phyloP scores from a whole-genome alignment of 2,797 vertebrate species.

The Cirrhinus molitorella region DNA sequence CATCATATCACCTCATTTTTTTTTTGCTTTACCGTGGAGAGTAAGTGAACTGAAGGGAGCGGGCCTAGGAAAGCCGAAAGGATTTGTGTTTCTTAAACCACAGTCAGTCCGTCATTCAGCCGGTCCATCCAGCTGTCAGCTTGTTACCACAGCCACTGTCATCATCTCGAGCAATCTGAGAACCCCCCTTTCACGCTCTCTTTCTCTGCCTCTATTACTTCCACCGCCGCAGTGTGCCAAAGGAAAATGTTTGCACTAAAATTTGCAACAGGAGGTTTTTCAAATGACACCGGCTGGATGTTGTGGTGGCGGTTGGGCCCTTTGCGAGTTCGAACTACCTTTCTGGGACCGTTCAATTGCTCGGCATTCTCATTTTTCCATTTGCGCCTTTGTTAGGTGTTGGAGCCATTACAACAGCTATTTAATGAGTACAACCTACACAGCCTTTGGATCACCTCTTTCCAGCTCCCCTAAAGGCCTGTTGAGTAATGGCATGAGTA shows the following conservation, averaged over 20 bases:
- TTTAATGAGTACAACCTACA: slow-evolving; percentile 62
- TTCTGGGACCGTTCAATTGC: slow-evolving; percentile 52
- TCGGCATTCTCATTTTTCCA: slow-evolving; percentile 63
- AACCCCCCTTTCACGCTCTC: background rate
- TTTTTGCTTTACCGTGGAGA: slow-evolving; percentile 5
- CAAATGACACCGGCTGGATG: slow-evolving; percentile 8
- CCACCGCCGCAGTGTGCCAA: slow-evolving; percentile 22
- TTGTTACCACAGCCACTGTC: slow-evolving; percentile 63
- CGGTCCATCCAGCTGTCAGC: slow-evolving; percentile 70
- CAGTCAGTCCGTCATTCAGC: slow-evolving; percentile 64
- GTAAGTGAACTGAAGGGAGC: slow-evolving; percentile 4
- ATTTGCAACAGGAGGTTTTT: slow-evolving; percentile 54
- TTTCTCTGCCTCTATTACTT: slow-evolving; percentile 12
- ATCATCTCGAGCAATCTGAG: slow-evolving; percentile 37
- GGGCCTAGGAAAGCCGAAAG: slow-evolving; percentile 29
- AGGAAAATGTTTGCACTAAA: slow-evolving; percentile 49
- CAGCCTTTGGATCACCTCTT: slow-evolving; percentile 53
- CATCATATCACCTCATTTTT: slow-evolving; percentile 67
- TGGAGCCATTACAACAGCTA: slow-evolving; percentile 53
- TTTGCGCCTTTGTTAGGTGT: slow-evolving; percentile 63
- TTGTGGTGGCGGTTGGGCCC: slow-evolving; percentile 22
- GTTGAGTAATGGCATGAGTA: slow-evolving; percentile 58
- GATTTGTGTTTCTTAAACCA: slow-evolving; percentile 56
- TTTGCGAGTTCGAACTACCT: slow-evolving; percentile 24
- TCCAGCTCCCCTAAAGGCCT: slow-evolving; percentile 17